Conservation (phyloP, 2,113 vertebrate genomes). For the Chitala chitala region DNA sequence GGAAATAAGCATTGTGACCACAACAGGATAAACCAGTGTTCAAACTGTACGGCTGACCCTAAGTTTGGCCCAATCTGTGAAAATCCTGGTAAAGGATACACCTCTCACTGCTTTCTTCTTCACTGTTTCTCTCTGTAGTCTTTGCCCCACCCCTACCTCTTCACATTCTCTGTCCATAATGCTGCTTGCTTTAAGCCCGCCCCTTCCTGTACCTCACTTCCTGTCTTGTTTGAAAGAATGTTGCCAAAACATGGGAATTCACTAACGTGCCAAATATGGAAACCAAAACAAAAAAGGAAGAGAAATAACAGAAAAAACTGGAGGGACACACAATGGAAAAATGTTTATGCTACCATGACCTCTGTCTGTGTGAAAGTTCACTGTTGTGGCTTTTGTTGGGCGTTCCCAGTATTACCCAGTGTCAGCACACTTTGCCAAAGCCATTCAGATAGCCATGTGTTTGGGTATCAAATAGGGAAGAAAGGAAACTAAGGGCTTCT, state of each 20-base stretch:
- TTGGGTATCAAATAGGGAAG: background rate
- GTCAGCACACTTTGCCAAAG: background rate
- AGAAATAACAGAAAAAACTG: slow-evolving; percentile 6
- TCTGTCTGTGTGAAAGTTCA: slow-evolving; percentile 24
- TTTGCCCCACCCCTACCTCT: slow-evolving; percentile 40
- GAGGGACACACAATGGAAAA: slow-evolving; percentile 12
- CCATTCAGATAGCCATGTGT: background rate
- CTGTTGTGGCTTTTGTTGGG: slow-evolving; percentile 24
- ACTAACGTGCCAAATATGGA: background rate
- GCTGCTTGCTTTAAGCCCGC: slow-evolving; percentile 18
- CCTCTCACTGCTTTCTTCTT: slow-evolving; percentile 44
- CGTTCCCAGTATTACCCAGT: slow-evolving; percentile 1
- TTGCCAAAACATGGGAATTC: slow-evolving; percentile 37
- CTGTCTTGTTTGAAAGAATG: slow-evolving; percentile 10
- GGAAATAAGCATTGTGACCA: slow-evolving; percentile 28
- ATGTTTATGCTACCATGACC: slow-evolving; percentile 6
- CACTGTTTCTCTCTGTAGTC: slow-evolving; percentile 36
- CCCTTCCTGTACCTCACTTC: slow-evolving; percentile 25
- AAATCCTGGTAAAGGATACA: background rate
- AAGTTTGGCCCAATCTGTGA: slow-evolving; percentile 13
- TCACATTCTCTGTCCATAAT: slow-evolving; percentile 15
- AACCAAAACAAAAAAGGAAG: slow-evolving; percentile 19
- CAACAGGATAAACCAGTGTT: slow-evolving; percentile 39
- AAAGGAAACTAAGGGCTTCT: slow-evolving; percentile 9
- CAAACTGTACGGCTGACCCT: slow-evolving; percentile 26